phyloP scores from a whole-genome alignment of 2,797 vertebrate genomes.

The Myripristis jacobus region DNA sequence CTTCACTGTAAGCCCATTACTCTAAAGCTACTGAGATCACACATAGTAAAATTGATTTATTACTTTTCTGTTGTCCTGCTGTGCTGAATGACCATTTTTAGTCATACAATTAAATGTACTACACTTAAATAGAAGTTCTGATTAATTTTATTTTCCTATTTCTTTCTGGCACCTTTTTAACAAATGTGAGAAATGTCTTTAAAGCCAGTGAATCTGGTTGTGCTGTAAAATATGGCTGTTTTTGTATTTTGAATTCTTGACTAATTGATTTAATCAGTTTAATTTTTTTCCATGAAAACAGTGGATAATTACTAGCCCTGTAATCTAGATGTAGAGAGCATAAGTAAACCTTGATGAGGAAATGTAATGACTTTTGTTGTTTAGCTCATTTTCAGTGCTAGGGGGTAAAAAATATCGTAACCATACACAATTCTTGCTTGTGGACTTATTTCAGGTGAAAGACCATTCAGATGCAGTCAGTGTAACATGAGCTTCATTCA shows the following conservation, averaged over 20 bases:
- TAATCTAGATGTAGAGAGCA: too few relatives aligned
- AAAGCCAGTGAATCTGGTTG: too few relatives aligned
- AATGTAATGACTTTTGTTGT: neutral
- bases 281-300: too few relatives aligned
- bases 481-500: slow-evolving; percentile 99
- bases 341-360: too few relatives aligned
- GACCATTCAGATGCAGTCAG: slow-evolving; percentile 97
- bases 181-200: neutral
- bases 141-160: neutral
- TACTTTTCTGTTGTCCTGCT: neutral
- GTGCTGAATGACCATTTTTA: neutral
- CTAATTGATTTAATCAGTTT: too few relatives aligned
- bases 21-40: too few relatives aligned
- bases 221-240: too few relatives aligned
- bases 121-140: neutral
- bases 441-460: slow-evolving; percentile 84
- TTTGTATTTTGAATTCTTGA: too few relatives aligned
- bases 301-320: neutral
- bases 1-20: too few relatives aligned
- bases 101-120: neutral
- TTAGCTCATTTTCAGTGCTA: neutral
- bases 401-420: neutral
- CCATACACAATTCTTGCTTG: neutral
- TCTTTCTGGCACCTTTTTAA: neutral
- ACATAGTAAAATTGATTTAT: too few relatives aligned